Evolutionary conservation across 92 coral and sea anemone genomes (phyloP), one percentile per base, ranked within the genome.

Genomic region (Siderastrea radians): DNA sequence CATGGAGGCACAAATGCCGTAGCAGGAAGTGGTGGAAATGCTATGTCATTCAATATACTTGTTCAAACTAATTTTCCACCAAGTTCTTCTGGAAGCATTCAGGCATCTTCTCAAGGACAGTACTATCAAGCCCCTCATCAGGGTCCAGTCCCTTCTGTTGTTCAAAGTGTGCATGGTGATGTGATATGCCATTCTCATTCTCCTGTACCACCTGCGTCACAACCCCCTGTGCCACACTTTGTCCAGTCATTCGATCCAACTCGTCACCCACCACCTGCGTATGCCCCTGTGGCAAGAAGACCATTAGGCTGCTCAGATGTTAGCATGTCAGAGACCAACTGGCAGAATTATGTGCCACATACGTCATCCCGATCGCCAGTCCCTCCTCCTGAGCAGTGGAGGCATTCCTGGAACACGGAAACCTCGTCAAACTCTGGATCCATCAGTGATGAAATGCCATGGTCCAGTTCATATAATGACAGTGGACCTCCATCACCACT

Each of bases 331-430:
- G 91, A 90, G 44, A 65, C 83, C 5, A 78, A 79, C 44, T 84
- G 87, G 84, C 88, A 83, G 19, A 84, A 61, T 52, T 77, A 62
- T 26, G 59, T 84, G 14, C 81, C 81, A 15, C 81, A 68, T 61
- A 78, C 78, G 14, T 90, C 96, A 6, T 90, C 93, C 1, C 74
- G 83, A 7, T 93, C 96, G 1, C 91, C 93, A 53, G 93, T 93
- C 8, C 89, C 96, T 52, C 88, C 68, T 7, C 86, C 75, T 45
- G 96, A 92, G 43, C 85, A 89, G 7, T 93, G 96, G 96, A 80
- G 98, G 16, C 59, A 93, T 74, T 95, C 98, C 5, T 95, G 96
- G 98, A 95, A 95, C 79, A 95, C 98, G 15, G 98, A 95, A 83
- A 90, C 94, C 53, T 95, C 98, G 7, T 93, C 96, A 47, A 95